phyloP scores from a whole-genome alignment of 2,888 invertebrate genomes.

The Cosmia trapezina region DNA sequence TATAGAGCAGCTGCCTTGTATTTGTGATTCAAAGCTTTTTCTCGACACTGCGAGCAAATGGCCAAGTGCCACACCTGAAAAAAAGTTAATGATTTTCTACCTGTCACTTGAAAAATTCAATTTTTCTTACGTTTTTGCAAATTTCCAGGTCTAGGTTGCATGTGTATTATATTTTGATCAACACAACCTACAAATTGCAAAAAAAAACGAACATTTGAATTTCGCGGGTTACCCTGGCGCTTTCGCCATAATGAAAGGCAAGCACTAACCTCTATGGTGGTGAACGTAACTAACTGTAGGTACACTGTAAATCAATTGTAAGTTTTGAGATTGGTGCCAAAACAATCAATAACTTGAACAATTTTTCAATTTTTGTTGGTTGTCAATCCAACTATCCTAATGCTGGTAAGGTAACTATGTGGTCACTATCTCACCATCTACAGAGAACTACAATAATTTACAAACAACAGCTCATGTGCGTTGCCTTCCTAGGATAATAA shows the following conservation, averaged over 20 bases:
- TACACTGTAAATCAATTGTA: background rate
- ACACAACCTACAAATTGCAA: background rate
- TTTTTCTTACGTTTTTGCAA: background rate
- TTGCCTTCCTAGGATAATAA: background rate
- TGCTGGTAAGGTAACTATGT: background rate
- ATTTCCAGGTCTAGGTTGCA: background rate
- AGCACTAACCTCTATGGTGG: background rate
- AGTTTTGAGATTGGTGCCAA: background rate
- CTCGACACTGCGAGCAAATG: constrained; percentile 90
- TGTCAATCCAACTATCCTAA: background rate
- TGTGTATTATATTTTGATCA: background rate
- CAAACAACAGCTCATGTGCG: background rate
- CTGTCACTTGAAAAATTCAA: background rate
- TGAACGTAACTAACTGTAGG: background rate
- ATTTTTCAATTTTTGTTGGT: too few relatives aligned
- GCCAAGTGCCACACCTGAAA: constrained; percentile 93
- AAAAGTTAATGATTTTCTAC: background rate
- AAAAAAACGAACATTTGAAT: background rate
- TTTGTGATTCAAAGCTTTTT: constrained; percentile 83
- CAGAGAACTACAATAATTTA: background rate
- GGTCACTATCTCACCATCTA: background rate
- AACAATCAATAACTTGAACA: too few relatives aligned
- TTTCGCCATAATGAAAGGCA: background rate
- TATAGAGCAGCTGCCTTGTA: constrained; percentile 91
- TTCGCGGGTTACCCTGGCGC: too few relatives aligned